These are phyloP conservation scores for Sinhomidia bicolor DNA, from an alignment of 2,888 invertebrate species.

Conservation along the genomic window DNA sequence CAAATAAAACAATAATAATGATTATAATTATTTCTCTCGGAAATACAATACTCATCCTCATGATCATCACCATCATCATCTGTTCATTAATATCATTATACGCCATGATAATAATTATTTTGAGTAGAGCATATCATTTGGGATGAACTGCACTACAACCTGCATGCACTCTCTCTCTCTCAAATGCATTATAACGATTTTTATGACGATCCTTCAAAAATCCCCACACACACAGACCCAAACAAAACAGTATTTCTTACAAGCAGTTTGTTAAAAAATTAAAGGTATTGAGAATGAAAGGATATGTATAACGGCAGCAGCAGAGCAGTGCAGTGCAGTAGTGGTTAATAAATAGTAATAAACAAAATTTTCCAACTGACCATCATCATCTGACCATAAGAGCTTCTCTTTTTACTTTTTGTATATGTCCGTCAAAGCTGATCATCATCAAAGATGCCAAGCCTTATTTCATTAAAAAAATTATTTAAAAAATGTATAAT, in stretches of 20 bases:
- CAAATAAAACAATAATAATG: conserved; percentile 52
- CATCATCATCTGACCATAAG: neutral
- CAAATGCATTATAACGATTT: neutral
- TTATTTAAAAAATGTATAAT: neutral
- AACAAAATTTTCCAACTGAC: neutral
- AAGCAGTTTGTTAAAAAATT: too few relatives aligned
- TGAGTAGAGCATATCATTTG: neutral
- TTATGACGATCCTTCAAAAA: conserved; percentile 36
- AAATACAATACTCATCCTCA: conserved; percentile 2
- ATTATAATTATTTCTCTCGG: conserved; percentile 48
- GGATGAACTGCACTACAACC: neutral
- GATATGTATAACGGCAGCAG: neutral
- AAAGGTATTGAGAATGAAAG: neutral
- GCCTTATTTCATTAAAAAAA: conserved; percentile 5
- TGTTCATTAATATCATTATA: conserved; percentile 31
- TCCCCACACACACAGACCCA: neutral
- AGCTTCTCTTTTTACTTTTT: too few relatives aligned
- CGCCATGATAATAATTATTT: neutral
- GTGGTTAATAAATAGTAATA: neutral
- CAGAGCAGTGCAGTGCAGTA: too few relatives aligned
- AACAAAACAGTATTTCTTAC: neutral
- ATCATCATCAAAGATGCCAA: conserved; percentile 24
- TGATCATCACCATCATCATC: neutral
- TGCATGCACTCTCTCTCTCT: neutral
- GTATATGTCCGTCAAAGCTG: conserved; percentile 10